Conservation (phyloP, 1,140 invertebrate species). For the Heliconius hermathena region DNA sequence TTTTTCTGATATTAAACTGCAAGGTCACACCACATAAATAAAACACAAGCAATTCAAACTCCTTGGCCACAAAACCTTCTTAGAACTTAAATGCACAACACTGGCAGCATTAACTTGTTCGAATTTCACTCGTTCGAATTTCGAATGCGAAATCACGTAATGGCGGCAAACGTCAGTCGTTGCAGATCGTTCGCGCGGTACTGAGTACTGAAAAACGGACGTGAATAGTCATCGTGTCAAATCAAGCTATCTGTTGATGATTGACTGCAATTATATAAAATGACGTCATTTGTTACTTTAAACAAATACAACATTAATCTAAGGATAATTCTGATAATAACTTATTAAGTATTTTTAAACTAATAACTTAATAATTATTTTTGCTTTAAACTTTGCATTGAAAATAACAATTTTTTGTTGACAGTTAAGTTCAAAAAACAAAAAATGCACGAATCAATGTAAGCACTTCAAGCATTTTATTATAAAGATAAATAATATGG, state of each 20-base stretch:
- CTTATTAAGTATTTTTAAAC: background rate
- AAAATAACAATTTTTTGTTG: background rate
- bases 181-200: slow-evolving; percentile 53
- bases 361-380: background rate
- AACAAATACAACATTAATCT: slow-evolving; percentile 16
- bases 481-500: background rate
- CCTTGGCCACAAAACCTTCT: slow-evolving; percentile 28
- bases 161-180: slow-evolving; percentile 6
- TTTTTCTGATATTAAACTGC: slow-evolving; percentile 16
- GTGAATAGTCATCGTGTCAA: slow-evolving; percentile 38
- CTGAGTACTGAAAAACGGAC: slow-evolving; percentile 53
- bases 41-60: slow-evolving; percentile 17
- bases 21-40: slow-evolving; percentile 10
- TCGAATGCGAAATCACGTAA: slow-evolving; percentile 34
- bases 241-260: slow-evolving; percentile 33
- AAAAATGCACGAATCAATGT: background rate
- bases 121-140: slow-evolving; percentile 49
- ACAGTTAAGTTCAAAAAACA: background rate
- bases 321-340: background rate
- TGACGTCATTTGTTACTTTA: slow-evolving; percentile 38
- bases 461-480: background rate
- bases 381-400: background rate
- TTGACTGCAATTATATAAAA: slow-evolving; percentile 29
- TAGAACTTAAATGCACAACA: slow-evolving; percentile 42
- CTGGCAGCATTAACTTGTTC: slow-evolving; percentile 55